Evolutionary conservation across 2,113 vertebrate genomes (phyloP).

Genomic region (Sceloporus tristichus): DNA sequence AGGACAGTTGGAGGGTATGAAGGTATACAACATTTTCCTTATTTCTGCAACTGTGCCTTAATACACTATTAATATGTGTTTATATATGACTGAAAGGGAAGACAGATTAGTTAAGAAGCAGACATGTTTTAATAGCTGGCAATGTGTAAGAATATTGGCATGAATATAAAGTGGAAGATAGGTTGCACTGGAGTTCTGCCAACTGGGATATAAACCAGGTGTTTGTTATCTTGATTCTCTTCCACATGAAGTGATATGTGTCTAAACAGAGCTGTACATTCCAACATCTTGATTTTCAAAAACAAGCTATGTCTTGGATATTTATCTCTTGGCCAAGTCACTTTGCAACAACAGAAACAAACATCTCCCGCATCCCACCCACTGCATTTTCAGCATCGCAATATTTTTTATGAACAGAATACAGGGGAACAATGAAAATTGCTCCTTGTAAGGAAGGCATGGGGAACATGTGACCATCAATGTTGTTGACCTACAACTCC

Average conservation of each 20-base stretch:
- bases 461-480: too few relatives aligned
- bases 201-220: not conserved
- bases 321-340: not conserved
- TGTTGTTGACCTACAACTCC: too few relatives aligned
- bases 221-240: not conserved
- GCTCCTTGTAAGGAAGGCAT: not conserved
- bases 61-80: not conserved
- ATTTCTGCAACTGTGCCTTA: not conserved
- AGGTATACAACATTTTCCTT: not conserved
- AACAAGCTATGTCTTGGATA: not conserved
- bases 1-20: not conserved
- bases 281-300: conserved; percentile 12
- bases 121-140: not conserved
- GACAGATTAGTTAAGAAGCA: not conserved
- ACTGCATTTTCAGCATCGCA: not conserved
- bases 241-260: not conserved
- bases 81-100: conserved; percentile 5
- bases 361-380: not conserved
- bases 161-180: not conserved
- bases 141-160: conserved; percentile 33
- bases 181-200: conserved; percentile 10
- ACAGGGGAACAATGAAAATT: not conserved
- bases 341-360: not conserved
- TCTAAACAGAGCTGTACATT: not conserved
- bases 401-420: not conserved